Conservation (phyloP, 2,113 vertebrate genomes). For the Piprites chloris region DNA sequence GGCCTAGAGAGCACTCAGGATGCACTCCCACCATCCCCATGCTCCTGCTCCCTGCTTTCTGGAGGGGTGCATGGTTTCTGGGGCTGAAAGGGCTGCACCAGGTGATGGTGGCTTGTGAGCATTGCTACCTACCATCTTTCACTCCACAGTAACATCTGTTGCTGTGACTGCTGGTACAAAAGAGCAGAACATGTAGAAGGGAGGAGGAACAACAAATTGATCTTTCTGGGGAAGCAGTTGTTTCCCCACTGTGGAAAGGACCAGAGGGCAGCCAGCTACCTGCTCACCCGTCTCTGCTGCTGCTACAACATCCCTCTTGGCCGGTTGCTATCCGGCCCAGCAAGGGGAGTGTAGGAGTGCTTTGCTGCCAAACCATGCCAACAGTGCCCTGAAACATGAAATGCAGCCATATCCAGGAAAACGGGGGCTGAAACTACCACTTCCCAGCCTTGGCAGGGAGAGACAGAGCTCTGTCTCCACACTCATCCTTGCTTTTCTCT, state of each 20-base stretch:
- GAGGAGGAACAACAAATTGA: not conserved
- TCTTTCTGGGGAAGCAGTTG: not conserved
- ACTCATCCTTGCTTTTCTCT: not conserved
- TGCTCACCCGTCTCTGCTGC: not conserved
- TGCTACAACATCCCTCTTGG: not conserved
- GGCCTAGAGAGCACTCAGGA: not conserved
- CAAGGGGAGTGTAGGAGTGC: not conserved
- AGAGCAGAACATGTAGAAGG: not conserved
- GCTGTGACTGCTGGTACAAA: not conserved
- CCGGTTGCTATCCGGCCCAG: not conserved
- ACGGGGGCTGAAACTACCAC: not conserved
- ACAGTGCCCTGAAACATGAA: not conserved
- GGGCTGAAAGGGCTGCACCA: no score
- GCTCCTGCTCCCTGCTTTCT: not conserved
- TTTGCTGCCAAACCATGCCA: not conserved
- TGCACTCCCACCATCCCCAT: accelerated
- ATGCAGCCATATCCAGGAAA: not conserved
- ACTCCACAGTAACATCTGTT: not conserved
- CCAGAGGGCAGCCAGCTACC: not conserved
- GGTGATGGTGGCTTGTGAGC: not conserved
- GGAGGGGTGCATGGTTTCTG: accelerated
- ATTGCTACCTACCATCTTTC: not conserved
- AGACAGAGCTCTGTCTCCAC: not conserved
- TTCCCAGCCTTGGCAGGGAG: not conserved
- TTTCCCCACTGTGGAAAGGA: not conserved